Evolutionary conservation across 1,140 invertebrate genomes (phyloP).

Genomic region (Hycleus cichorii): DNA sequence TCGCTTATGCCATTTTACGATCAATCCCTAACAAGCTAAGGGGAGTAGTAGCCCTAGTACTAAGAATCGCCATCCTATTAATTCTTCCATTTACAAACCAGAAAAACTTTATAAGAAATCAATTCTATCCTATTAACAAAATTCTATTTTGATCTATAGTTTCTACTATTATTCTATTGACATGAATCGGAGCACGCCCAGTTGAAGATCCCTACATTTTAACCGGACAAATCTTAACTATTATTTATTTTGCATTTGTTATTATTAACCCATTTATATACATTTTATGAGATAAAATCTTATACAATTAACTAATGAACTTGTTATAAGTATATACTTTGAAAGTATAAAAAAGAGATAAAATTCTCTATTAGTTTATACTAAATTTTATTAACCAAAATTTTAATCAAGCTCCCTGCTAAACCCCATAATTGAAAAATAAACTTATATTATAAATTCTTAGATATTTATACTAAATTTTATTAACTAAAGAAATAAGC

Average conservation of each 20-base stretch:
- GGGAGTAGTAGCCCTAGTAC: no score
- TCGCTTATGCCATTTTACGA: no score
- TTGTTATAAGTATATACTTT: conserved; percentile 56
- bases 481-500: no score
- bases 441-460: no score
- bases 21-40: no score
- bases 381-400: no score
- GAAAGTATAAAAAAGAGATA: conserved; percentile 54
- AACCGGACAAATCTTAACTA: conserved; percentile 51
- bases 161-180: conserved; percentile 48
- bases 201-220: conserved; percentile 55
- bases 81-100: conserved; percentile 47
- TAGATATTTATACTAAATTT: no score
- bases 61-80: conserved; percentile 53
- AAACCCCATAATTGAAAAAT: no score
- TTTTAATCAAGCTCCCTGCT: no score
- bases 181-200: conserved; percentile 56
- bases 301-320: conserved; percentile 49
- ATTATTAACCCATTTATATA: conserved; percentile 44
- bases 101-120: conserved; percentile 44
- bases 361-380: not conserved
- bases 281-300: conserved; percentile 46
- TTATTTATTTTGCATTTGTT: conserved; percentile 52
- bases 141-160: conserved; percentile 51
- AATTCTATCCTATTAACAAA: conserved; percentile 53